Evolutionary conservation across 2,797 vertebrate genomes (phyloP).

Genomic region (Crenichthys baileyi): DNA sequence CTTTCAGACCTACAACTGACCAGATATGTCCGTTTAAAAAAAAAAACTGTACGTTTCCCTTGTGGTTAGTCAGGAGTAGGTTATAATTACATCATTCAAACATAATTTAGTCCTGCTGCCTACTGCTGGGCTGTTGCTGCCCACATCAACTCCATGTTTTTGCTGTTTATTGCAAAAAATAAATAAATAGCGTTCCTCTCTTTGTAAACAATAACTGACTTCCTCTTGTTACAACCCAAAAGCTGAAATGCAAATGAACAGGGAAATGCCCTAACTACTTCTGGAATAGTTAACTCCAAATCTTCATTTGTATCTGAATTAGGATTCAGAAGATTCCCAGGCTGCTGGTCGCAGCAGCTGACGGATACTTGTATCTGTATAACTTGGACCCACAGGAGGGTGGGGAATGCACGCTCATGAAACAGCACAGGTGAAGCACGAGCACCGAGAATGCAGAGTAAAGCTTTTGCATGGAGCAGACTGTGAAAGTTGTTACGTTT

Average conservation of each 20-base stretch:
- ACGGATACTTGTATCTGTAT: conserved; percentile 97
- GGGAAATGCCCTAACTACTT: not conserved
- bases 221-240: not conserved
- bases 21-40: not conserved
- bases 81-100: not conserved
- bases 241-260: conserved; percentile 9
- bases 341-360: conserved; percentile 92
- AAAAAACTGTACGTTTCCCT: not conserved
- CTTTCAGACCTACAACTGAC: not conserved
- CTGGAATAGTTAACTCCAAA: no score
- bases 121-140: no score
- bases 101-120: not conserved
- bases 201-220: not conserved
- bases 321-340: conserved; percentile 98
- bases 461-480: not conserved
- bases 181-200: not conserved
- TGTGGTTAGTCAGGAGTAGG: not conserved
- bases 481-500: not conserved
- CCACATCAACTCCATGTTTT: not conserved
- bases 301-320: conserved; percentile 2
- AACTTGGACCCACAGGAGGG: conserved; percentile 98
- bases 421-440: conserved; percentile 94
- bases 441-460: conserved; percentile 9
- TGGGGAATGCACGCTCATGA: conserved; percentile 96
- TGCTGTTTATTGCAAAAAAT: not conserved